Base-by-base conservation (phyloP, 1,140 invertebrate species). In the Microvelia longipes region DNA sequence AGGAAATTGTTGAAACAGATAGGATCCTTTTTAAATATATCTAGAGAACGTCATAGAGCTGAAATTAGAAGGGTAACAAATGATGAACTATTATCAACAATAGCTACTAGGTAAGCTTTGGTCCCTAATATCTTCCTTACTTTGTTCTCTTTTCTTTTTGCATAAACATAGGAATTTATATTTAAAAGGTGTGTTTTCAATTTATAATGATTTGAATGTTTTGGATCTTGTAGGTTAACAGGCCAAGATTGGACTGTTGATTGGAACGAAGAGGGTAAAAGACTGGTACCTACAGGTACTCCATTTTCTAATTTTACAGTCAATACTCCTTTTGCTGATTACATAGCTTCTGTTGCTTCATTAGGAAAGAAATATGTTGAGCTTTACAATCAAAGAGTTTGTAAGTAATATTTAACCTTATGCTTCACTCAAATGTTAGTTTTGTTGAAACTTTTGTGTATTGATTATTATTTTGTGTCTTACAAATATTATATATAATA, bases 21-120 rank as follows among this genome's bases (percentile, higher is more conserved):
- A 5, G 29, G 15, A 5, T 2, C 29, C 2, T 27, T 61, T 27
- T 14, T 68, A 2, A 68, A 61, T 27, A 68, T 68, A 11, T 60
- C 68, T 35, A 2, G 14, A 13, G 68, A 68, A 26, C 15, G 68
- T 2, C 68, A 68, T 29, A 35, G 50, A 29, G 29, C 68, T 25
- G 68, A 68, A 61, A n/a, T n/a, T 26, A 68, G 68, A 29, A 68
- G 68, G 26, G 68, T 29, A 5, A 14, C 24, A 15, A 68, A 60
- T 29, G 28, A 61, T 28, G 68, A 60, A 60, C 15, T 60, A 2
- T 26, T 68, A 19, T 13, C 29, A 5, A 68, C 68, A 13, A 68
- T 68, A 68, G 29, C 68, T 19, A 14, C 24, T 27, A 35, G 50
- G 68, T 61, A n/a, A 68, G 29, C 15, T 50, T 13, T 29, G 2